Evolutionary conservation across 2,888 invertebrate genomes (phyloP).

Genomic region (Enoplolaimus lenunculus): DNA sequence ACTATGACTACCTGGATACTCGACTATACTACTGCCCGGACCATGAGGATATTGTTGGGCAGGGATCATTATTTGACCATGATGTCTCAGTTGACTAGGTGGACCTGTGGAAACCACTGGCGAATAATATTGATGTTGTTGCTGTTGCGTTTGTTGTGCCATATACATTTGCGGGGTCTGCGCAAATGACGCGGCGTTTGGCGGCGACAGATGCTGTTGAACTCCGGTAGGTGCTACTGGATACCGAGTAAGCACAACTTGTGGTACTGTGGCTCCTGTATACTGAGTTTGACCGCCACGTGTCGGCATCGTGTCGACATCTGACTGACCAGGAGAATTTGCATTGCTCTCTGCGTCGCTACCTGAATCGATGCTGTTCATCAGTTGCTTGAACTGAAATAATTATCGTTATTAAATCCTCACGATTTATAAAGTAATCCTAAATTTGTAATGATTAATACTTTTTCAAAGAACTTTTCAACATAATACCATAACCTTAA

Average conservation of each 20-base stretch:
- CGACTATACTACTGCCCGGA: no score
- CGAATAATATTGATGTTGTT: not conserved
- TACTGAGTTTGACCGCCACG: not conserved
- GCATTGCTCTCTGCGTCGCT: not conserved
- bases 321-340: not conserved
- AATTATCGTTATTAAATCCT: no score
- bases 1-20: no score
- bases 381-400: constrained; percentile 20
- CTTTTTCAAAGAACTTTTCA: no score
- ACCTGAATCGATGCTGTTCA: constrained; percentile 17
- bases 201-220: not conserved
- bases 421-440: no score
- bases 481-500: no score
- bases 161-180: not conserved
- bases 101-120: no score
- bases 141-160: not conserved
- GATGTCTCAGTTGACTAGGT: not conserved
- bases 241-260: not conserved
- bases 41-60: not conserved
- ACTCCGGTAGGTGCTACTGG: not conserved
- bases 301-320: no score
- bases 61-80: not conserved
- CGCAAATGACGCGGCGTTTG: no score
- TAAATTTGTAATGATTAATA: no score
- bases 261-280: constrained; percentile 2